These are phyloP conservation scores for Nasonia longicornis DNA, from an alignment of 1,140 invertebrate species.

Conservation along the genomic window DNA sequence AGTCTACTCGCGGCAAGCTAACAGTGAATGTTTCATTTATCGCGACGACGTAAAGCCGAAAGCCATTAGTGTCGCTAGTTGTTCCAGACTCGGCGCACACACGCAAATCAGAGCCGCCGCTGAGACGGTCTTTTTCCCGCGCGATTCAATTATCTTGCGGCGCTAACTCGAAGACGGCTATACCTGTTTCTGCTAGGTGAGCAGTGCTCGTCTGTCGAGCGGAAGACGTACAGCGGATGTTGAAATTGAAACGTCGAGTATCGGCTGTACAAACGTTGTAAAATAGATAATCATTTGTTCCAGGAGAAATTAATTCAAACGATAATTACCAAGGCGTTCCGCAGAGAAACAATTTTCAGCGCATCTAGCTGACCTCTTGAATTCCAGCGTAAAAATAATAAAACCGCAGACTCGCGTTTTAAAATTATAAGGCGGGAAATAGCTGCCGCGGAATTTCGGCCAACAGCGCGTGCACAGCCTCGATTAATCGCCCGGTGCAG, in stretches of 20 bases:
- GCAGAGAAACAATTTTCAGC: too few relatives aligned
- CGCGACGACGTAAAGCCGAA: neutral
- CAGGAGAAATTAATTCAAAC: too few relatives aligned
- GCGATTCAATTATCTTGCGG: too few relatives aligned
- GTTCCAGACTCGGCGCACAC: too few relatives aligned
- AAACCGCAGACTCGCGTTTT: slow-evolving; percentile 1
- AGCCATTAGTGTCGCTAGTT: neutral
- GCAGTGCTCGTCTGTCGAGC: too few relatives aligned
- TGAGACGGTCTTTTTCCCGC: too few relatives aligned
- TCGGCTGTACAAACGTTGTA: too few relatives aligned
- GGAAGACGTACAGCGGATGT: too few relatives aligned
- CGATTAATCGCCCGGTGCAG: neutral
- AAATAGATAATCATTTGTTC: too few relatives aligned
- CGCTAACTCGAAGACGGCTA: neutral
- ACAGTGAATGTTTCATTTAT: slow-evolving; percentile 2
- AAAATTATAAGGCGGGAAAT: slow-evolving; percentile 4
- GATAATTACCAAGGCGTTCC: too few relatives aligned
- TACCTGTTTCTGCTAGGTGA: neutral
- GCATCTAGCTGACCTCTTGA: neutral
- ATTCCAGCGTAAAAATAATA: slow-evolving; percentile 2
- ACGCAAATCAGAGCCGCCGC: too few relatives aligned
- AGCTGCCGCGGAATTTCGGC: neutral
- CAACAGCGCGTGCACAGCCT: neutral
- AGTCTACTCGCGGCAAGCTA: neutral
- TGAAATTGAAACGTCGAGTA: too few relatives aligned